These are phyloP conservation scores for Gorsachius magnificus DNA, from an alignment of 2,797 vertebrate species.

Conservation along the genomic window DNA sequence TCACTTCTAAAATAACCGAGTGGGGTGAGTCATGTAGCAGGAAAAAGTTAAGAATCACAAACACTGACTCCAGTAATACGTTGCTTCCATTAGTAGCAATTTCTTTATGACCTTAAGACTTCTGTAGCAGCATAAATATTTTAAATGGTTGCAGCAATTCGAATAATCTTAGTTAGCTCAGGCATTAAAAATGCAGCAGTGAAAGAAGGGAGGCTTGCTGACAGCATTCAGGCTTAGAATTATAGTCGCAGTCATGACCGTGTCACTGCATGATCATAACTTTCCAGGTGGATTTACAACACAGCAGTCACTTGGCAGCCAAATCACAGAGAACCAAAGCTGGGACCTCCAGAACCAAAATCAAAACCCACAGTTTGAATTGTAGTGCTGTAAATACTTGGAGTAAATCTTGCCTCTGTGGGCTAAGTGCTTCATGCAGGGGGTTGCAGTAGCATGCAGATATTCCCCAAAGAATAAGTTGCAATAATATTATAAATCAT, in stretches of 20 bases:
- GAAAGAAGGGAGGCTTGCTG: slow-evolving; percentile 10
- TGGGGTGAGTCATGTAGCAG: slow-evolving; percentile 1
- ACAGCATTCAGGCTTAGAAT: slow-evolving; percentile 24
- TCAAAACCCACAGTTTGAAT: neutral
- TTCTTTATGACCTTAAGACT: slow-evolving; percentile 68
- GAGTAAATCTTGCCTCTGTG: neutral
- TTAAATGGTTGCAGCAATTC: slow-evolving; percentile 63
- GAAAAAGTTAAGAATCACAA: slow-evolving; percentile 25
- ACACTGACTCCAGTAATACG: neutral
- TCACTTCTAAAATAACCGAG: slow-evolving; percentile 37
- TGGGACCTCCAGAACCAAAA: neutral
- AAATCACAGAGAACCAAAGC: neutral
- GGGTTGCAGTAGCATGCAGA: neutral
- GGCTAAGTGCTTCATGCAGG: neutral
- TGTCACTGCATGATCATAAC: neutral
- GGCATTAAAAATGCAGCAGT: slow-evolving; percentile 69
- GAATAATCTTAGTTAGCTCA: slow-evolving; percentile 64
- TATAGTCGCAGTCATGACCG: neutral
- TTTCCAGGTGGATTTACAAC: neutral
- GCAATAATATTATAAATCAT: neutral
- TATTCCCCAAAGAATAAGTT: neutral
- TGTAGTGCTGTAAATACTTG: neutral
- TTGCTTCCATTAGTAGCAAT: slow-evolving; percentile 49
- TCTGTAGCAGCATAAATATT: slow-evolving; percentile 68
- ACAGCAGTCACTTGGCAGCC: neutral